Conservation (phyloP, 2,888 invertebrate genomes). For the Melanostoma mellinum region DNA sequence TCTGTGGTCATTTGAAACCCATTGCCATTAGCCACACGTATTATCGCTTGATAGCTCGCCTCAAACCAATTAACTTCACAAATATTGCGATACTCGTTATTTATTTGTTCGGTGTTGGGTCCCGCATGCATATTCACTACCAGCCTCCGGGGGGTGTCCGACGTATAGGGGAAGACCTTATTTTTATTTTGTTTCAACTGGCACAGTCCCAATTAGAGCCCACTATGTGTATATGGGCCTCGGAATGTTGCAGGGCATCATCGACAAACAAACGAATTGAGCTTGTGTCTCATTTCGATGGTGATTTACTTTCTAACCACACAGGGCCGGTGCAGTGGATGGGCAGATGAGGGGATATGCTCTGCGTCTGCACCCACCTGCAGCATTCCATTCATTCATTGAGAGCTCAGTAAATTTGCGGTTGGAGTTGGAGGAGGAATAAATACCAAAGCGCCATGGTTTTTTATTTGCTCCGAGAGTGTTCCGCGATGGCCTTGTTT, state of each 20-base stretch:
- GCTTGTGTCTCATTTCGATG: constrained; percentile 70
- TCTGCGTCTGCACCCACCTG: constrained; percentile 48
- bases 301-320: constrained; percentile 69
- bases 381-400: constrained; percentile 44
- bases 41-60: constrained; percentile 28
- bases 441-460: constrained; percentile 18
- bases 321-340: constrained; percentile 13
- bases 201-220: constrained; percentile 58
- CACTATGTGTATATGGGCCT: constrained; percentile 46
- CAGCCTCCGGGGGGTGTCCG: not conserved
- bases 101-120: constrained; percentile 46
- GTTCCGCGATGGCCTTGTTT: constrained; percentile 48
- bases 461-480: constrained; percentile 35
- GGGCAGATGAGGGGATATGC: not conserved
- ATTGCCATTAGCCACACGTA: constrained; percentile 44
- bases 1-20: constrained; percentile 24
- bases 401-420: constrained; percentile 49
- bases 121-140: constrained; percentile 42
- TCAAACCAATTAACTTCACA: constrained; percentile 53
- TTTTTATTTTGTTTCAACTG: constrained; percentile 13
- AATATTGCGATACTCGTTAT: constrained; percentile 60
- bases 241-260: constrained; percentile 60
- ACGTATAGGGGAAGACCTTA: not conserved
- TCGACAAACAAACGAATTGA: constrained; percentile 64
- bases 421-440: constrained; percentile 54